Base-by-base conservation (phyloP, 2,888 invertebrate species). In the Tiliacea aurago region DNA sequence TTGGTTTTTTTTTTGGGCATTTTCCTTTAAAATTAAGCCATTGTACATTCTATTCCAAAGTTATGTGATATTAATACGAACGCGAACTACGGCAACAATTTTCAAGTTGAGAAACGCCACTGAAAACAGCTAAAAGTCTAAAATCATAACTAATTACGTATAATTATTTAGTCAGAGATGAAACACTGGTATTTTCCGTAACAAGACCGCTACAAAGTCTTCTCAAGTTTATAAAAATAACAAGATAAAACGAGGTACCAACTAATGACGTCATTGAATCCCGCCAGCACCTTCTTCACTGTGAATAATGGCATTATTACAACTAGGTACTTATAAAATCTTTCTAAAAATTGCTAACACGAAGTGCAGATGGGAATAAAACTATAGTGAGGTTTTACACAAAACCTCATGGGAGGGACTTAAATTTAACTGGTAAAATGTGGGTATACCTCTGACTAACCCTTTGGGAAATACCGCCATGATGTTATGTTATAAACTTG, bases 201-300 rank as follows among this genome's bases (percentile, higher is more conserved):
- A 78, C 67, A 55, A 68, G 64, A 70, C 47, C 78, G 66, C 70
- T 64, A 49, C 59, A 61, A 77, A 81, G 70, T 61, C n/a, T 62
- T 70, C 78, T 82, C 70, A 62, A 70, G 67, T 74, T 73, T 51
- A 68, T 66, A 68, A 80, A 81, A 81, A 76, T 80, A 80, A 73
- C 73, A 70, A 33, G 76, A 68, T 68, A 73, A n/a, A n/a, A 78
- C 70, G 64, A 68, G 74, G 67, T 62, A 78, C 9, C 53, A 62
- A 45, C 61, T 81, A 83, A 83, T 78, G 84, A 81, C 62, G 73
- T 74, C 80, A 74, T 61, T 73, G 61, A 62, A 75, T 63, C 69
- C 74, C 85, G 84, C 84, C 76, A 72, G 84, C 67, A 62, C 41
- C 41, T 58, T 78, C 80, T 65, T 64, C 47, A 56, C 20, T 47